These are phyloP conservation scores for Hymenopus coronatus DNA, from an alignment of 2,888 invertebrate genomes.

Conservation along the genomic window DNA sequence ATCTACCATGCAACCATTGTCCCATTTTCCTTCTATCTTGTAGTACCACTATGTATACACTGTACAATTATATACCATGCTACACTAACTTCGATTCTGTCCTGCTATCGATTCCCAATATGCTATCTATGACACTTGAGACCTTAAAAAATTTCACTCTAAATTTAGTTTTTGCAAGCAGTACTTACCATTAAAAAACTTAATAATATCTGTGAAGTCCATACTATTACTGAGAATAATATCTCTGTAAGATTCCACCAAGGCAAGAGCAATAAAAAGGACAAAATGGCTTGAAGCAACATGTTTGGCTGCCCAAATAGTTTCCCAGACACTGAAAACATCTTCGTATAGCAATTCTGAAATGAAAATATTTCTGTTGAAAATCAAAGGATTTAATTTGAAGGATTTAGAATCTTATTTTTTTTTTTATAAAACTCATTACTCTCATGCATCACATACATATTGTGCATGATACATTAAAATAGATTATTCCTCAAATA, in stretches of 20 bases:
- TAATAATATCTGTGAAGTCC: conserved; percentile 98
- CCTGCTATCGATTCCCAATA: no score
- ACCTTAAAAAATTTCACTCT: background rate
- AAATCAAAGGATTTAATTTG: background rate
- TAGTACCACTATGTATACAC: no score
- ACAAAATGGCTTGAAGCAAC: conserved; percentile 87
- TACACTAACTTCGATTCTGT: no score
- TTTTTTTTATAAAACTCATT: no score
- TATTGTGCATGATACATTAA: no score
- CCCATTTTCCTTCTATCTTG: no score
- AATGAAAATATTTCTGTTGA: conserved; percentile 23
- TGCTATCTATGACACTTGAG: background rate
- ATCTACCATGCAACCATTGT: no score
- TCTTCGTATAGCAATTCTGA: conserved; percentile 86
- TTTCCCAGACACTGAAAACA: conserved; percentile 91
- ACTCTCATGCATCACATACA: no score
- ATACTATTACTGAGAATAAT: conserved; percentile 93
- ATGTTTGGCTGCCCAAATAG: conserved; percentile 91
- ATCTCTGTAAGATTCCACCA: conserved; percentile 89
- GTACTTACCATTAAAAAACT: conserved; percentile 89
- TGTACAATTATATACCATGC: no score
- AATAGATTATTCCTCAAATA: no score
- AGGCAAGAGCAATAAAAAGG: conserved; percentile 85
- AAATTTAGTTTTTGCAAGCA: conserved; percentile 27
- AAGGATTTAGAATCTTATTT: no score